phyloP scores from a whole-genome alignment of 1,140 invertebrate species.

The Aethina tumida region DNA sequence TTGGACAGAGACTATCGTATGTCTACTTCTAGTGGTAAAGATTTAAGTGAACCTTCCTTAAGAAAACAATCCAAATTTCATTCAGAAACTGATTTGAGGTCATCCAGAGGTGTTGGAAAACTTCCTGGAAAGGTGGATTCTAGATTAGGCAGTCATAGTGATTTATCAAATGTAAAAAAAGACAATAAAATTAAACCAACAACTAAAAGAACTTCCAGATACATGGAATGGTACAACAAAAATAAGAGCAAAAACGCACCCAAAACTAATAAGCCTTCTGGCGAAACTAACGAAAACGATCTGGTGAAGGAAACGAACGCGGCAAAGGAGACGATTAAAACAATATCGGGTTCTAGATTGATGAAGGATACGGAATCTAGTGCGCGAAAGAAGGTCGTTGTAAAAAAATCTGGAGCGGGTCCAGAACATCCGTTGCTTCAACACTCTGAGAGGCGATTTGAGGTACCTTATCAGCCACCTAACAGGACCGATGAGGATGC shows the following conservation, averaged over 20 bases:
- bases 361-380: conserved; percentile 23
- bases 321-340: conserved; percentile 21
- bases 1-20: too few species aligned
- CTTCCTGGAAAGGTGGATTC: conserved; percentile 3
- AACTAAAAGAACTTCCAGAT: conserved; percentile 41
- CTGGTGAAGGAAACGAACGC: conserved; percentile 31
- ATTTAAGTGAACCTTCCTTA: background rate
- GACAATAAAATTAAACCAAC: conserved; percentile 10
- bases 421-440: conserved; percentile 56
- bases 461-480: conserved; percentile 2
- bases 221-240: conserved; percentile 59
- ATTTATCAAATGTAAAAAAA: conserved; percentile 26
- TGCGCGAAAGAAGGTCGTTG: conserved; percentile 25
- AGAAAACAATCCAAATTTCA: too few species aligned
- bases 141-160: conserved; percentile 25
- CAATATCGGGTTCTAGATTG: conserved; percentile 30
- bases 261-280: conserved; percentile 21
- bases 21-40: too few species aligned
- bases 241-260: conserved; percentile 31
- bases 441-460: conserved; percentile 65
- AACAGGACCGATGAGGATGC: conserved; percentile 49
- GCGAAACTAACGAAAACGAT: conserved; percentile 16
- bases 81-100: conserved; percentile 25
- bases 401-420: conserved; percentile 18
- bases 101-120: background rate